These are phyloP conservation scores for Thamnaconus septentrionalis DNA, from an alignment of 2,113 vertebrate species.

Conservation along the genomic window DNA sequence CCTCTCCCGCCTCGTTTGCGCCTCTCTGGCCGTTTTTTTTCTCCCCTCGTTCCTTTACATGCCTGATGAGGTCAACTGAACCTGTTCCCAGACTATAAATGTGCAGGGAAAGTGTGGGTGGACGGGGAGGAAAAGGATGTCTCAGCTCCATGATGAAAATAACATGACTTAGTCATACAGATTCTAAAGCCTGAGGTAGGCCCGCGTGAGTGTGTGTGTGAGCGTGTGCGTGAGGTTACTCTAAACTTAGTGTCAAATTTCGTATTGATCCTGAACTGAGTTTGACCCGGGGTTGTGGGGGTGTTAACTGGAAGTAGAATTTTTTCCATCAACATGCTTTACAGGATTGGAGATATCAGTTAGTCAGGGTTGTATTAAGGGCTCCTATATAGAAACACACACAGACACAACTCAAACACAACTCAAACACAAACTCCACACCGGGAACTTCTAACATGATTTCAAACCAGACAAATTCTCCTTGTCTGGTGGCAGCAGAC, in stretches of 20 bases:
- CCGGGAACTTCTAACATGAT: conserved; percentile 16
- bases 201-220: neutral
- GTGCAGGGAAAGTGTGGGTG: no score
- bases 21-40: no score
- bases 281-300: conserved; percentile 22
- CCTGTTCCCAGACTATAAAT: no score
- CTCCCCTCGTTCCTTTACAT: no score
- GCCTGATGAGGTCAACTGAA: no score
- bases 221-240: neutral
- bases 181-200: neutral
- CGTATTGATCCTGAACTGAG: conserved; percentile 14
- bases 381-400: conserved; percentile 1
- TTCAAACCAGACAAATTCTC: conserved; percentile 22
- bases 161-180: no score
- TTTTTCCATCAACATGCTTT: conserved; percentile 27
- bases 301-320: conserved; percentile 16
- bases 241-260: conserved; percentile 20
- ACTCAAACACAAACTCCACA: conserved; percentile 15
- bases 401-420: conserved; percentile 1
- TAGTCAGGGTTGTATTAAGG: conserved; percentile 24
- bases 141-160: no score
- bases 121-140: no score
- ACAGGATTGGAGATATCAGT: conserved; percentile 26
- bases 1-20: no score
- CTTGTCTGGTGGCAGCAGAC: conserved; percentile 26